Evolutionary conservation across 2,888 invertebrate genomes (phyloP).

Genomic region (Hyppa rectilinea): DNA sequence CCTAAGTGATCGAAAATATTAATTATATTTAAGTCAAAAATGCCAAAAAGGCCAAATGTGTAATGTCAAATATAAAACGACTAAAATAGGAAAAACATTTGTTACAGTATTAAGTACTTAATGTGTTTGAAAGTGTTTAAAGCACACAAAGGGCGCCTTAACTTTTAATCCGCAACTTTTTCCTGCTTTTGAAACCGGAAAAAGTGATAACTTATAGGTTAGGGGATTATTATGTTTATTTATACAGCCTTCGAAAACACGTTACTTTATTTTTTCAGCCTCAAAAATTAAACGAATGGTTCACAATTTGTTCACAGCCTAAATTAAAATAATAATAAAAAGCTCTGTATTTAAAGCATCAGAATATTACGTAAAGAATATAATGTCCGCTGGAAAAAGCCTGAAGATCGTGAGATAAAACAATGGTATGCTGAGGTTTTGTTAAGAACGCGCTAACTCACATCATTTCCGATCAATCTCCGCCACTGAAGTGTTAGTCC

Average conservation of each 20-base stretch:
- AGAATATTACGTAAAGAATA: constrained; percentile 9
- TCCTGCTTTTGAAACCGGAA: not conserved
- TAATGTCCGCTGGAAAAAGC: not conserved
- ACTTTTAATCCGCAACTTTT: not conserved
- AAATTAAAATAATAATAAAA: constrained; percentile 2
- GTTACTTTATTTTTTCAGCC: not conserved
- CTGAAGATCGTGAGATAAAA: constrained; percentile 7
- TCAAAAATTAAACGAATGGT: constrained; percentile 1
- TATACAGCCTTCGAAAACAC: not conserved
- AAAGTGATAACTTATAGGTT: not conserved
- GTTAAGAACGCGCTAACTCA: constrained; percentile 62
- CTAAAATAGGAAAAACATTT: not conserved
- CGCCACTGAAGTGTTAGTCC: constrained; percentile 57
- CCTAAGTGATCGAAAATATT: too few relatives aligned
- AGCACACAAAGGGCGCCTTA: not conserved
- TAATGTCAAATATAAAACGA: too few relatives aligned
- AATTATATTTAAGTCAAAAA: not conserved
- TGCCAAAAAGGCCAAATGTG: too few relatives aligned
- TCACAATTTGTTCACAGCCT: not conserved
- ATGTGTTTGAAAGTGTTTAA: not conserved
- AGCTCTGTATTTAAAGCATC: not conserved
- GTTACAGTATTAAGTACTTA: not conserved
- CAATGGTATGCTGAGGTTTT: constrained; percentile 21
- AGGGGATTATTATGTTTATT: constrained; percentile 13
- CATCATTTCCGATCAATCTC: constrained; percentile 73